Percentiles rank a stretch among this genome's conserved stretches.
phyloP scores from a whole-genome alignment of 64 coral and sea anemone genomes.

The Montipora cactus region DNA sequence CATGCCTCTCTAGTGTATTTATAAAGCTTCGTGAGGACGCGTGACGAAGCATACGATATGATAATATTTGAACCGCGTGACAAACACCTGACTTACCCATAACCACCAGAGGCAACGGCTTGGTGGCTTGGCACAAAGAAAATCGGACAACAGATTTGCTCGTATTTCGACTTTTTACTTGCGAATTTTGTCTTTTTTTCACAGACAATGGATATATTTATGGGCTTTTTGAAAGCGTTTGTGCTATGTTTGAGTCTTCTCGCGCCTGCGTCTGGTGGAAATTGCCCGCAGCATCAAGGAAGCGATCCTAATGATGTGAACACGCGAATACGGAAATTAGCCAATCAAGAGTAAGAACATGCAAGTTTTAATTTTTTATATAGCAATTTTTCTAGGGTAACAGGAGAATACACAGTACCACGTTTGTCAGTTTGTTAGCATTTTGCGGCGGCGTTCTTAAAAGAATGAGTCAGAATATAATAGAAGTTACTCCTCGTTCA shows the following conservation, averaged over 20 bases:
- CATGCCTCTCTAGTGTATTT: no score
- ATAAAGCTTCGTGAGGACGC: no score
- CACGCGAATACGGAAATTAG: neutral
- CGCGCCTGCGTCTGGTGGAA: neutral
- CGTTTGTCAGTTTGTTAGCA: no score
- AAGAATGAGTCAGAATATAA: no score
- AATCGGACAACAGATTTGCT: no score
- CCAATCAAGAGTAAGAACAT: neutral
- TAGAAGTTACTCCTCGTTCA: no score
- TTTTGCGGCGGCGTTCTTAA: no score
- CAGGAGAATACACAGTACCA: no score
- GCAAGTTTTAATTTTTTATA: neutral
- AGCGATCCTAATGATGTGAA: conserved; percentile 24
- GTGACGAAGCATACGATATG: neutral
- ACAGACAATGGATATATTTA: neutral
- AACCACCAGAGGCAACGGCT: conserved; percentile 20
- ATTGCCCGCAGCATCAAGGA: neutral
- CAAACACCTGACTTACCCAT: conserved; percentile 48
- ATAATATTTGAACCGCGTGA: neutral
- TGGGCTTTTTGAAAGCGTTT: neutral
- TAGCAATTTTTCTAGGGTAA: neutral
- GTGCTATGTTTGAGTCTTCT: conserved; percentile 7
- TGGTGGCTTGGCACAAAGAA: conserved; percentile 2
- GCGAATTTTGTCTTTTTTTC: neutral
- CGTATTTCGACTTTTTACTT: no score